Base-by-base conservation (phyloP, 2,113 vertebrate species). In the Petromus typicus region DNA sequence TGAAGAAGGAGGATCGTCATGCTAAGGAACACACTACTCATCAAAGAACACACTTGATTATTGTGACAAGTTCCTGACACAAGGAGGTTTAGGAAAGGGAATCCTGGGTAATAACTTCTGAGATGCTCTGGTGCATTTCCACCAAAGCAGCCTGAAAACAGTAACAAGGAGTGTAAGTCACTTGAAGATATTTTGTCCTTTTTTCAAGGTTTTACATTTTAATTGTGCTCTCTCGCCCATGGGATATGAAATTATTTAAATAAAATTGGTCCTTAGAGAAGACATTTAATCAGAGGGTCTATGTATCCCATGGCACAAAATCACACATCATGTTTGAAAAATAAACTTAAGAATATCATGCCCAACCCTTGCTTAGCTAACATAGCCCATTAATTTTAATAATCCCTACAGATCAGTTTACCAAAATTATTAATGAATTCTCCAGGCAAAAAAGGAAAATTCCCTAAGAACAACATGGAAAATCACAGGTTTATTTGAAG, bases 361-460 rank as follows among this genome's bases (percentile, higher is more conserved):
- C 40, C 4, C n/a, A n/a, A 1, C 40, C 17, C 59, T 64, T 34
- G 27, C 8, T 71, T 61, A 71, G 59, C 80, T 54, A 63, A 69
- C 27, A 2, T 34, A 40, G 13, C 59, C 92, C 1, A 61, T 63
- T 90, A 69, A 81, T 89, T 94, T 90, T 63, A 86, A 80, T 59
- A 95, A 94, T 95, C 86, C 75, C 83, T 67, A 10, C 6, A 57
- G 79, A 48, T 34, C 79, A 90, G 76, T 75, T 93, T 97, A 57
- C 34, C 7, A 78, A 86, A 90, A 84, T 78, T 23, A 40, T 56
- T 45, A 82, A 75, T 88, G 40, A 94, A 95, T 75, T 5, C 85
- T 20, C 64, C 20, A 85, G 32, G 18, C 40, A 92, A 87, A 40
- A n/a, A 91, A 93, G 20, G 10, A 89, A 91, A 66, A 71, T 0